A percentile compares a stretch with the other conserved stretches of the same genome.
phyloP scores from a whole-genome alignment of 2,888 invertebrate species.

The Zelleria hepariella region DNA sequence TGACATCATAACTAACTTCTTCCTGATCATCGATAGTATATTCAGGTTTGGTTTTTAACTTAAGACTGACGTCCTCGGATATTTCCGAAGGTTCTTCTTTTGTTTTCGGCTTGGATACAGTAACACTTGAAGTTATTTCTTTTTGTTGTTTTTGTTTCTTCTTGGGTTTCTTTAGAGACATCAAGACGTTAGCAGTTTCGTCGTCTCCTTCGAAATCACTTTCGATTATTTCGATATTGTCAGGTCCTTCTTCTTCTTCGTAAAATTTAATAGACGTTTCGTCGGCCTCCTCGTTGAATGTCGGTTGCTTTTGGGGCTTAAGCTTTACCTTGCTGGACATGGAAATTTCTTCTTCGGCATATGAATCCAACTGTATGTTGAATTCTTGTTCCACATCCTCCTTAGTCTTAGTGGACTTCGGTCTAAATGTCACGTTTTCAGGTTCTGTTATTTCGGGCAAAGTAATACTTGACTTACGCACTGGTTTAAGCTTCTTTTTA shows the following conservation, averaged over 20 bases:
- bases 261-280: constrained; percentile 80
- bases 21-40: constrained; percentile 78
- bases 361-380: constrained; percentile 86
- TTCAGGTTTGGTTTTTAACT: constrained; percentile 78
- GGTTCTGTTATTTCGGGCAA: constrained; percentile 81
- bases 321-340: constrained; percentile 87
- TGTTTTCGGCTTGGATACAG: constrained; percentile 39
- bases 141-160: constrained; percentile 44
- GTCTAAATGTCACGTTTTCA: constrained; percentile 85
- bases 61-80: constrained; percentile 75
- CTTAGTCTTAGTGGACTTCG: constrained; percentile 81
- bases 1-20: constrained; percentile 63
- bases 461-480: constrained; percentile 75
- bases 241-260: constrained; percentile 57
- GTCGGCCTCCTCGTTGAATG: constrained; percentile 82
- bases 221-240: constrained; percentile 59
- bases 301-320: constrained; percentile 80
- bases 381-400: constrained; percentile 93
- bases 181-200: constrained; percentile 40
- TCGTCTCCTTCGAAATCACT: constrained; percentile 62
- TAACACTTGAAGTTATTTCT: constrained; percentile 51
- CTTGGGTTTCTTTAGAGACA: constrained; percentile 53
- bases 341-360: constrained; percentile 90
- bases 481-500: constrained; percentile 80
- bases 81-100: constrained; percentile 57